These are phyloP conservation scores for Yponomeuta evonymella DNA, from an alignment of 2,888 invertebrate species.

Conservation along the genomic window DNA sequence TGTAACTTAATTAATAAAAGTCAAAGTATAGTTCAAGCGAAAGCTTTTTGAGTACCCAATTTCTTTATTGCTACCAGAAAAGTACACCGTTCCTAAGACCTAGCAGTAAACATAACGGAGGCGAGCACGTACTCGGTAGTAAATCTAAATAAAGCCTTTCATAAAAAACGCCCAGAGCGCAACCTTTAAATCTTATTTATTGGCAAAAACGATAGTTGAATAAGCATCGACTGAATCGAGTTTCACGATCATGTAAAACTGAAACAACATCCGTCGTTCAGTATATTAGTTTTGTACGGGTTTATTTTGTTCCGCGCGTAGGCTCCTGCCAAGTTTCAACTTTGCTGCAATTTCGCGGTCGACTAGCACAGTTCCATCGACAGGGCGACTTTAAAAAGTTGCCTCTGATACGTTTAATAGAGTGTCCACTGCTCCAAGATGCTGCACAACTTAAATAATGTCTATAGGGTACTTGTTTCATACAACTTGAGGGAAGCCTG, in stretches of 20 bases:
- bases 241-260: constrained; percentile 13
- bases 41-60: neutral
- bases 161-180: neutral
- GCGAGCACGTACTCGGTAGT: neutral
- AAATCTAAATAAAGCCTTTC: constrained; percentile 1
- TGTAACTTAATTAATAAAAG: neutral
- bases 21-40: neutral
- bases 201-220: constrained; percentile 11
- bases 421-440: constrained; percentile 42
- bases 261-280: constrained; percentile 14
- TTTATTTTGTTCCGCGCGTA: constrained; percentile 59
- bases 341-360: constrained; percentile 57
- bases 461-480: constrained; percentile 61
- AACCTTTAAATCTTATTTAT: constrained; percentile 4
- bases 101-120: neutral
- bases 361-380: constrained; percentile 48
- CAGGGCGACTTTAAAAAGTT: constrained; percentile 57
- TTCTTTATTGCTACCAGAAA: neutral
- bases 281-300: constrained; percentile 2
- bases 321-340: constrained; percentile 58
- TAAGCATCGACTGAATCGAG: constrained; percentile 11
- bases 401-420: constrained; percentile 60
- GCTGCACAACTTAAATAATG: constrained; percentile 62
- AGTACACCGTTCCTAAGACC: neutral
- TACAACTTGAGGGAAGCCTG: constrained; percentile 43